phyloP scores from a whole-genome alignment of 2,113 vertebrate species.

The western clawed frog (Xenopus tropicalis) region DNA sequence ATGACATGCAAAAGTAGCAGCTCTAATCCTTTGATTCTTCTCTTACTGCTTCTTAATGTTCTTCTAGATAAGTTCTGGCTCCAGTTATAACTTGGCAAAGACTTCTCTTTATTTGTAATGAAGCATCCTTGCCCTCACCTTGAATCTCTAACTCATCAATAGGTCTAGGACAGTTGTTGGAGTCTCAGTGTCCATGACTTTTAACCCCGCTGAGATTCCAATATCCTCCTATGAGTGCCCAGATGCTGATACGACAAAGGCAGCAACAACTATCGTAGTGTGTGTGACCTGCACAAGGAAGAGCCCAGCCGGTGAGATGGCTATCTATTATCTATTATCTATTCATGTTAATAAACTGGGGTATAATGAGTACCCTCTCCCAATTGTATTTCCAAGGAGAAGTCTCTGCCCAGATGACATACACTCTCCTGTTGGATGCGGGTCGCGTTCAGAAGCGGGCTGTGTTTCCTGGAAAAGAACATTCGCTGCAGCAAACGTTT shows the following conservation, averaged over 20 bases:
- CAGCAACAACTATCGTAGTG: neutral
- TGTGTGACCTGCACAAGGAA: neutral
- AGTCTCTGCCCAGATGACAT: slow-evolving; percentile 9
- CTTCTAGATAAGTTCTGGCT: too few relatives aligned
- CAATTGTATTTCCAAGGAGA: neutral
- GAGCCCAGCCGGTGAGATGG: neutral
- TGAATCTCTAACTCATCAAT: neutral
- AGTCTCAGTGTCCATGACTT: neutral
- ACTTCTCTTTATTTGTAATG: too few relatives aligned
- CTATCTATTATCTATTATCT: too few relatives aligned
- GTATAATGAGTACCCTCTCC: too few relatives aligned
- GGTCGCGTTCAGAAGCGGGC: slow-evolving; percentile 8
- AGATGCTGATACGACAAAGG: neutral
- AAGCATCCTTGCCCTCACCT: too few relatives aligned
- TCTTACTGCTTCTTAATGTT: too few relatives aligned
- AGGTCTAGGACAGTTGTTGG: neutral
- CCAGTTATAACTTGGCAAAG: too few relatives aligned
- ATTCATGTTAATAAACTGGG: too few relatives aligned
- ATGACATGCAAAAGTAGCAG: neutral
- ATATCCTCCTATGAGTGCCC: neutral
- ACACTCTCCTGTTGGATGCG: slow-evolving; percentile 6
- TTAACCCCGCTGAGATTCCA: neutral
- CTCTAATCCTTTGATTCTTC: too few relatives aligned
- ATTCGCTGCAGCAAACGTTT: neutral
- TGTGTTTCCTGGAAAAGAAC: neutral